Conservation (phyloP, 1,140 invertebrate species). For the Cataglyphis hispanica region DNA sequence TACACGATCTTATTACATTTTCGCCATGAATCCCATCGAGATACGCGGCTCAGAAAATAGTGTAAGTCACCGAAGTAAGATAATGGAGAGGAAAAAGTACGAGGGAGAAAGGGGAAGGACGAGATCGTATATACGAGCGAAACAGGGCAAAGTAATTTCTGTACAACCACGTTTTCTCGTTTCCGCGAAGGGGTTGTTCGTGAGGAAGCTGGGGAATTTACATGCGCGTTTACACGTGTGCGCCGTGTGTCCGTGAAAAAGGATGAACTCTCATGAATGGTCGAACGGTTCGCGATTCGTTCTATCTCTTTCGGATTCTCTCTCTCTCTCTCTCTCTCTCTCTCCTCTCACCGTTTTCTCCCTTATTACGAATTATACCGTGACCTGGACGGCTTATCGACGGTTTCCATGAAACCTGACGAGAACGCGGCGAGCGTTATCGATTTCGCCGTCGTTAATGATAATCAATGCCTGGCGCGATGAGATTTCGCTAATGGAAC, state of each 20-base stretch:
- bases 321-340: not conserved
- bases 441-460: conserved; percentile 73
- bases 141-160: conserved; percentile 77
- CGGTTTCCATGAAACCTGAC: conserved; percentile 62
- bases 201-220: conserved; percentile 68
- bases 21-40: conserved; percentile 59
- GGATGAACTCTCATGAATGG: conserved; percentile 68
- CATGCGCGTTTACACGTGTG: conserved; percentile 60
- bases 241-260: conserved; percentile 65
- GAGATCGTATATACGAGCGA: conserved; percentile 65
- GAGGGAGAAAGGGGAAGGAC: not conserved
- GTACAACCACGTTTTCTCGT: conserved; percentile 75
- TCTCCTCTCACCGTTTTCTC: not conserved
- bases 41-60: conserved; percentile 27
- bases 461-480: conserved; percentile 73
- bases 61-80: conserved; percentile 70
- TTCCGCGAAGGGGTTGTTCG: conserved; percentile 64
- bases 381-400: conserved; percentile 62
- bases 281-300: conserved; percentile 29
- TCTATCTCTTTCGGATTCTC: not conserved
- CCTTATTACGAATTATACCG: conserved; percentile 67
- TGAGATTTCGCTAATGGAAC: conserved; percentile 75
- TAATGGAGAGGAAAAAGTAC: conserved; percentile 70
- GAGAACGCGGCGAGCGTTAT: conserved; percentile 58
- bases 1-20: conserved; percentile 65